These are phyloP conservation scores for Aphelocoma coerulescens DNA, from an alignment of 2,113 vertebrate species.

Conservation along the genomic window DNA sequence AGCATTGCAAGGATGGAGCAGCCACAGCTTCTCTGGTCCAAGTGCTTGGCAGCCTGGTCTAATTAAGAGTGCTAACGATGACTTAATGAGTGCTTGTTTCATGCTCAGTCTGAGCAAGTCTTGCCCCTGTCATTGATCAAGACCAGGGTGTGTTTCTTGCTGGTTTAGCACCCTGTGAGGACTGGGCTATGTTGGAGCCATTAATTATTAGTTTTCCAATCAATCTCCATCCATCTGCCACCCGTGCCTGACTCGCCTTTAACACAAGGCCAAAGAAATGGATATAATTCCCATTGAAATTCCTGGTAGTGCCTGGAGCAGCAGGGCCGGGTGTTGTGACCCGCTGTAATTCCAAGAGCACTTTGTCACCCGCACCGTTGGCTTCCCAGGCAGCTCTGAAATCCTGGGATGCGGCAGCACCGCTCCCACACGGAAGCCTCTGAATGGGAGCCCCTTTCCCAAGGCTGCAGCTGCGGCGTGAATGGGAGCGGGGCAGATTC, in stretches of 20 bases:
- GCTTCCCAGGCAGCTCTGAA: neutral
- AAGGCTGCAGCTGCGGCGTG: constrained; percentile 38
- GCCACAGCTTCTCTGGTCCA: neutral
- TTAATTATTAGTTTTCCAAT: neutral
- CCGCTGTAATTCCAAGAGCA: fast-evolving
- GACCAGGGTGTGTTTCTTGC: neutral
- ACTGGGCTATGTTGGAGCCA: fast-evolving
- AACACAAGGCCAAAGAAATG: fast-evolving
- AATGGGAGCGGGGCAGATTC: neutral
- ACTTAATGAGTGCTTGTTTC: neutral
- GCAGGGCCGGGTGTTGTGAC: fast-evolving
- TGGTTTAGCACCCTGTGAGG: neutral
- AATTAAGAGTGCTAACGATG: neutral
- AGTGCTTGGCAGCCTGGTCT: neutral
- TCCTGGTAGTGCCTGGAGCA: fast-evolving
- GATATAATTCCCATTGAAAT: neutral
- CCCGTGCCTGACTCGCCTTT: neutral
- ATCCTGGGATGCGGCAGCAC: neutral
- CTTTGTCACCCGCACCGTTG: fast-evolving
- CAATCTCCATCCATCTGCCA: neutral
- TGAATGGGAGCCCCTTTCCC: neutral
- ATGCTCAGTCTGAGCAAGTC: neutral
- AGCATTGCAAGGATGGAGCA: neutral
- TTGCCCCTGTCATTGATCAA: neutral
- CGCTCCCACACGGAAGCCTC: neutral